phyloP scores from a whole-genome alignment of 2,888 invertebrate genomes.

The Hydrotaea cyrtoneurina region DNA sequence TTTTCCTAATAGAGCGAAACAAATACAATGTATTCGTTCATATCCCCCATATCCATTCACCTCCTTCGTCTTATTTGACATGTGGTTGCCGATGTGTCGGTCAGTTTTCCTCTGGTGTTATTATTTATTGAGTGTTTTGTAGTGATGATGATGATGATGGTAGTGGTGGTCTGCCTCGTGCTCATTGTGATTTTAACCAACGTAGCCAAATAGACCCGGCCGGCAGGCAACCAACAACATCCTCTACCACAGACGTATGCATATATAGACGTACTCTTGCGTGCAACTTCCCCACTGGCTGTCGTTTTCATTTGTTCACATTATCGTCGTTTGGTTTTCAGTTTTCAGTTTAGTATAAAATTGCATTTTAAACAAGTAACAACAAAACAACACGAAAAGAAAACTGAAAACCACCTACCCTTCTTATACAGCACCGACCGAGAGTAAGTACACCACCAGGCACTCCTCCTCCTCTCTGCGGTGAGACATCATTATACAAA shows the following conservation, averaged over 20 bases:
- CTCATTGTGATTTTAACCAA: neutral
- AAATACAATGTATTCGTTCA: no score
- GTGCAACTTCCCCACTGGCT: neutral
- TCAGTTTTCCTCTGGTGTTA: neutral
- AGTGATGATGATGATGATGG: neutral
- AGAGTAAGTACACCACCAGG: neutral
- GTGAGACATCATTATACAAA: neutral
- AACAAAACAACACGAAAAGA: neutral
- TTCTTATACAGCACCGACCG: neutral
- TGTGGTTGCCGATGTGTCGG: neutral
- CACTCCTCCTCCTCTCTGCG: neutral
- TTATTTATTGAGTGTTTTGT: neutral
- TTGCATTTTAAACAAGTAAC: constrained; percentile 54
- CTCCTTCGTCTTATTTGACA: neutral
- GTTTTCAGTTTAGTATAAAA: constrained; percentile 51
- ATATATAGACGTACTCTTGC: neutral
- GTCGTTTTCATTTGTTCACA: neutral
- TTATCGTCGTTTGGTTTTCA: neutral
- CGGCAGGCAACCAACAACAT: neutral
- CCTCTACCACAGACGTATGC: neutral
- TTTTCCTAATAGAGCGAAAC: no score
- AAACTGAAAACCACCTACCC: neutral
- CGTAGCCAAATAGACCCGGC: neutral
- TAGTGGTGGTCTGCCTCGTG: neutral
- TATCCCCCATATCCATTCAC: neutral